Evolutionary conservation across 1,140 invertebrate species (phyloP), one percentile per base, ranked within the genome.

Genomic region (Drosophila arizonae): DNA sequence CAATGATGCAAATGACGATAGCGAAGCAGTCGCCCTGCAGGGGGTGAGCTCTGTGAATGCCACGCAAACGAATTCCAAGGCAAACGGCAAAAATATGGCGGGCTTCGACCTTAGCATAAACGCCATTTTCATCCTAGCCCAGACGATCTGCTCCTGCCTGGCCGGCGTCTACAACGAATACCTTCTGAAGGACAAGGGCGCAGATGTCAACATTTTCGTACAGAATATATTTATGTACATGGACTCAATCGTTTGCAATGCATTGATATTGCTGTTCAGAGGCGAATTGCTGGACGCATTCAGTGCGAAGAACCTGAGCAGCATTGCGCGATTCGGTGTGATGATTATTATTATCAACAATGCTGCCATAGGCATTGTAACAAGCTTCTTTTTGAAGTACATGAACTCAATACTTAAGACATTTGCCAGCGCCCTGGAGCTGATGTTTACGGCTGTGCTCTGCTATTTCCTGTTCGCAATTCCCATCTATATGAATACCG

Each of bases 141-240:
- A 99, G 94, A 96, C 97, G 30, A 94, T 98, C 68, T 98, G 96
- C 80, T 99, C 98, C 0, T 99, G 97, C 77, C 93, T 98, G 77
- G 98, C 98, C 13, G 98, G 98, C 15, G 98, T 99, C 10, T 99
- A 99, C 91, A 99, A 99, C 92, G 98, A 99, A 92, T 98, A 97
- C 92, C 92, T 99, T 43, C 92, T 99, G 0, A 99, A 99, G 93
- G 95, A 94, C 30, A 95, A 95, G 74, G 96, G 96, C 28, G 94
- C 94, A 11, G 94, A 95, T 74, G 95, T 98, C 0, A 95, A 98
- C 91, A 96, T 99, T 75, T 97, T 97, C 92, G 92, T 98, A 67
- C 98, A 99, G 93, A 99, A 99, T 93, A 94, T 98, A 1, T 99
- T 98, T 87, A 98, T 99, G 97, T 99, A 99, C 91, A 81, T 98